Evolutionary conservation across 1,140 invertebrate species (phyloP).

Genomic region (Trichonephila inaurata): DNA sequence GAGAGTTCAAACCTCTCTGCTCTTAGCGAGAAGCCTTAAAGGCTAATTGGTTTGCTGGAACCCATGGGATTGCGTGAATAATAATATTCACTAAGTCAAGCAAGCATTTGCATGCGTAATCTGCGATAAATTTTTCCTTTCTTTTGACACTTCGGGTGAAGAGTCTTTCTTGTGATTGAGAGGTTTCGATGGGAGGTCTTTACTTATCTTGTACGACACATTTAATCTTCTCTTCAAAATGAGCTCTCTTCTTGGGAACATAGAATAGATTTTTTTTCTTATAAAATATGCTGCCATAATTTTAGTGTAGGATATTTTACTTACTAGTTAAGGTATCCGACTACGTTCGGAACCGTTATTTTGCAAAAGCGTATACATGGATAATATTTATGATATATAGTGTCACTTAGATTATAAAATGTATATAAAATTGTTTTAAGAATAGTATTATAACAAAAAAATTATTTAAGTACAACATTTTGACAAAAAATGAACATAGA

Average conservation of each 20-base stretch:
- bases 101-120: slow-evolving; percentile 64
- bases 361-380: too few relatives aligned
- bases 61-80: slow-evolving; percentile 55
- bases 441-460: too few relatives aligned
- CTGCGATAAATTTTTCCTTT: slow-evolving; percentile 50
- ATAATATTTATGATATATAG: too few relatives aligned
- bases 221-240: slow-evolving; percentile 7
- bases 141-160: slow-evolving; percentile 30
- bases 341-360: too few relatives aligned
- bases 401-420: too few relatives aligned
- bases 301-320: too few relatives aligned
- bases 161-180: slow-evolving; percentile 45
- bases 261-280: not conserved
- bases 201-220: slow-evolving; percentile 25
- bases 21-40: slow-evolving; percentile 54
- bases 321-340: too few relatives aligned
- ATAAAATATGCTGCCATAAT: too few relatives aligned
- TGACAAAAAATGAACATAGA: too few relatives aligned
- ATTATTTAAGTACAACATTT: too few relatives aligned
- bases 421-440: too few relatives aligned
- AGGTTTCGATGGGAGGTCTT: slow-evolving; percentile 31
- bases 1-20: slow-evolving; percentile 65
- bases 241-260: not conserved
- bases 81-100: slow-evolving; percentile 66
- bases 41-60: slow-evolving; percentile 65